Evolutionary conservation across 2,888 invertebrate species (phyloP), one percentile per base, ranked within the genome.

Genomic region (Cataglyphis albicans): DNA sequence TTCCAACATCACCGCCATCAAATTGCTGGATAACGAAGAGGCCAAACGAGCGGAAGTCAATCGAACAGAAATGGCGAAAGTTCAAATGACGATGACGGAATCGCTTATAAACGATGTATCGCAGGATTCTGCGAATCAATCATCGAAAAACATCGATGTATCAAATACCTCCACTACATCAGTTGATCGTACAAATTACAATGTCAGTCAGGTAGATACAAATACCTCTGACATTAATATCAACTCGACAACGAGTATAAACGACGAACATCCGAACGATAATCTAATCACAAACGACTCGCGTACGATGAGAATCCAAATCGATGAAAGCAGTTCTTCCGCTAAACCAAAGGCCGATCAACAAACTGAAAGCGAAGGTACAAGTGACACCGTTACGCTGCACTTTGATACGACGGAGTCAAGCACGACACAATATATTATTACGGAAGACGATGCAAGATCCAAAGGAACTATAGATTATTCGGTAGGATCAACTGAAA

Each of bases 1-100:
- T 89, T 12, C 38, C n/a, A 10, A 55, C 0, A 61, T 48, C 5
- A 10, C 41, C 0, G 70, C 81, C 10, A 65, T 59, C 2, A 65
- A 78, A 15, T 12, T 89, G 12, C 59, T 88, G 55, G 48, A 78
- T 1, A 32, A 87, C 1, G 35, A n/a, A 5, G 0, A 9, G 4
- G 21, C 15, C 32, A 21, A 65, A 25, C 29, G 15, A 12, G 5
- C n/a, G 25, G n/a, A 41, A 21, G 7, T n/a, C 9, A 32, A 65
- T 82, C 48, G n/a, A 5, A 38, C 32, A 10, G 61, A 63, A 68
- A 21, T 10, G 10, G 10, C 59, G 15, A 10, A 41, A 21, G 55
- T 64, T 6, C 81, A 52, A 21, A 4, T 2, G 55, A 4, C 7
- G 21, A 12, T 44, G 32, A 52, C 32, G 7, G 12, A 61, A 3